Evolutionary conservation across 2,888 invertebrate species (phyloP).

Genomic region (Apamea anceps): DNA sequence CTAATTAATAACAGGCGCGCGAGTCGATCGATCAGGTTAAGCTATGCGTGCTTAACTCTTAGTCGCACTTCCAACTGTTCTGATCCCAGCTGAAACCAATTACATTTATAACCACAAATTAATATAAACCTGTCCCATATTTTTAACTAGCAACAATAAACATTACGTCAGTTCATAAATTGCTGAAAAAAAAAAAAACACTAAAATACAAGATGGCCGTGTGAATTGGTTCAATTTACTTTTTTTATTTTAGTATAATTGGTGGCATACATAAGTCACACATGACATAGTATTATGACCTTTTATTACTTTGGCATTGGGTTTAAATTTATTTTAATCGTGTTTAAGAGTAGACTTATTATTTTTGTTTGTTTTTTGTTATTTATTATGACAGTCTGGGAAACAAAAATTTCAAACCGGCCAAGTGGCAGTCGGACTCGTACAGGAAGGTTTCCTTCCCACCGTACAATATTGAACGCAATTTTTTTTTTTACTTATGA

Average conservation of each 20-base stretch:
- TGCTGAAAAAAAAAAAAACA: conserved; percentile 21
- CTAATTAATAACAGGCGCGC: background rate
- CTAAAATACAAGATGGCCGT: conserved; percentile 45
- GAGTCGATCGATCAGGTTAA: too few species aligned
- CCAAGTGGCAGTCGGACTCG: too few species aligned
- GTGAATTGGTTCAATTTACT: conserved; percentile 49
- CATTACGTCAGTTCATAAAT: conserved; percentile 9
- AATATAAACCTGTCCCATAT: conserved; percentile 23
- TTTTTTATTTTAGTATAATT: conserved; percentile 41
- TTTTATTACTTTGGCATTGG: conserved; percentile 37
- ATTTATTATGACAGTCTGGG: conserved; percentile 6
- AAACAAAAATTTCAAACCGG: background rate
- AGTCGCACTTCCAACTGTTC: background rate
- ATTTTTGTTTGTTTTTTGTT: background rate
- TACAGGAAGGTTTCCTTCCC: too few species aligned
- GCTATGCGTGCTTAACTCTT: background rate
- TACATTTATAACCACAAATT: background rate
- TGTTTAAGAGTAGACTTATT: background rate
- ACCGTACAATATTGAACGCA: too few species aligned
- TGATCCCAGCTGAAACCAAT: background rate
- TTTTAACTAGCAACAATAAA: conserved; percentile 25
- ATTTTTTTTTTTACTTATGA: too few species aligned
- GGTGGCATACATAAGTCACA: conserved; percentile 13
- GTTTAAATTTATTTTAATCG: conserved; percentile 10
- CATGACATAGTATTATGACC: conserved; percentile 31